A percentile compares a stretch with the other conserved stretches of the same genome.
These are phyloP conservation scores for Thripadectes ignobilis DNA, from an alignment of 2,797 vertebrate genomes.

Conservation along the genomic window DNA sequence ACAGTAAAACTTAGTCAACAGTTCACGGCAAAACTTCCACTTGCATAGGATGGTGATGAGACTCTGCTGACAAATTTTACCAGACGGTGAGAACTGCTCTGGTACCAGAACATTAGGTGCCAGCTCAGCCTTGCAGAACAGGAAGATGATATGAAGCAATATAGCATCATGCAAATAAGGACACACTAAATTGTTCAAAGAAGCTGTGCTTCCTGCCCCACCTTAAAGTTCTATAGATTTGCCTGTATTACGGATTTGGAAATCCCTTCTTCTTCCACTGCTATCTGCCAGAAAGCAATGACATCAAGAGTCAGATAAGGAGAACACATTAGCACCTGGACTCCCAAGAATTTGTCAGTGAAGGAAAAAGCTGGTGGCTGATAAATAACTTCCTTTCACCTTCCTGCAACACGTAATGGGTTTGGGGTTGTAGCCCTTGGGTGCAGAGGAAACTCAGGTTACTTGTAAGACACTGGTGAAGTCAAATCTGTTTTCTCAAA, in stretches of 20 bases:
- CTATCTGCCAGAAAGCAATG: neutral
- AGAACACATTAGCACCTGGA: neutral
- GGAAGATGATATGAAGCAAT: neutral
- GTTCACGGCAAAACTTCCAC: neutral
- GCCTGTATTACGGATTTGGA: rapidly evolving
- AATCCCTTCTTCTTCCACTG: neutral
- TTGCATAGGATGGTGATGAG: neutral
- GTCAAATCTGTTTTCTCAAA: neutral
- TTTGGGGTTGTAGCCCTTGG: neutral
- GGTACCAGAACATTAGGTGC: neutral
- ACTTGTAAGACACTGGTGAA: neutral
- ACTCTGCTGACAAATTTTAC: neutral
- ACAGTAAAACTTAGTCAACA: neutral
- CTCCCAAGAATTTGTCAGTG: neutral
- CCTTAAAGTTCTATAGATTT: neutral
- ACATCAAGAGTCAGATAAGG: neutral
- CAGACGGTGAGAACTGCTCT: neutral
- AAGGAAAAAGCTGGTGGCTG: neutral
- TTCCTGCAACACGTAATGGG: neutral
- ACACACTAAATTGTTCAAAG: neutral
- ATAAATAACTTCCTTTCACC: neutral
- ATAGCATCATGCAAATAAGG: neutral
- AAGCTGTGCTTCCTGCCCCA: neutral
- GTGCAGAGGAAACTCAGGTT: neutral
- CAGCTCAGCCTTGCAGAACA: neutral